Evolutionary conservation across 2,113 vertebrate species (phyloP).

Genomic region (Lophura nycthemera): DNA sequence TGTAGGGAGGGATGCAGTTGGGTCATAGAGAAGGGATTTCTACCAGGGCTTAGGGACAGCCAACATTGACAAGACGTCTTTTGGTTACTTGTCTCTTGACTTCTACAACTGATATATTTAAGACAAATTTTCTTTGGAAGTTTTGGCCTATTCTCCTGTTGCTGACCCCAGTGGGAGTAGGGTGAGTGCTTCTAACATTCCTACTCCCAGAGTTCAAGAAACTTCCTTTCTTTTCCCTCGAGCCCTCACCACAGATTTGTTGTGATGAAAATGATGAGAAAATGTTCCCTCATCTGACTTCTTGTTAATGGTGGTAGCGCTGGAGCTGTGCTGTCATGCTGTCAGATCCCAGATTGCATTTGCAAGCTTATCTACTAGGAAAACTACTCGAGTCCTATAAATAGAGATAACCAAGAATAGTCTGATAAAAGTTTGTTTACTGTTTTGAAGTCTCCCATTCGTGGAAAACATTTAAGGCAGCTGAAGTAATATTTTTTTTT

Average conservation of each 20-base stretch:
- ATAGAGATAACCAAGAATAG: background rate
- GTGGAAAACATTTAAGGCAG: background rate
- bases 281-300: background rate
- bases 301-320: background rate
- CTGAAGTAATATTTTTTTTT: background rate
- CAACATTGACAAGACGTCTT: background rate
- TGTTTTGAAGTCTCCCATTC: background rate
- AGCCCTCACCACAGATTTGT: background rate
- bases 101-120: slow-evolving; percentile 24
- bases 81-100: background rate
- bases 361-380: background rate
- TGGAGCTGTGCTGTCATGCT: background rate
- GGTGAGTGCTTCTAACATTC: slow-evolving; percentile 29
- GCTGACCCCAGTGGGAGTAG: slow-evolving; percentile 53
- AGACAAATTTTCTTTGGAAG: background rate
- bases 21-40: background rate
- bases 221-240: slow-evolving; percentile 61
- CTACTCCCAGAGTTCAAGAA: slow-evolving; percentile 17
- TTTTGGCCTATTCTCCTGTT: slow-evolving; percentile 21
- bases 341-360: slow-evolving; percentile 5
- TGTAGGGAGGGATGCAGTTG: too few species aligned
- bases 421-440: background rate
- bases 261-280: slow-evolving; percentile 50
- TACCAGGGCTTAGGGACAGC: background rate
- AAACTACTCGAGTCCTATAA: background rate